Evolutionary conservation across 2,797 vertebrate genomes (phyloP), one percentile per base, ranked within the genome.

Genomic region (Chrosomus eos): DNA sequence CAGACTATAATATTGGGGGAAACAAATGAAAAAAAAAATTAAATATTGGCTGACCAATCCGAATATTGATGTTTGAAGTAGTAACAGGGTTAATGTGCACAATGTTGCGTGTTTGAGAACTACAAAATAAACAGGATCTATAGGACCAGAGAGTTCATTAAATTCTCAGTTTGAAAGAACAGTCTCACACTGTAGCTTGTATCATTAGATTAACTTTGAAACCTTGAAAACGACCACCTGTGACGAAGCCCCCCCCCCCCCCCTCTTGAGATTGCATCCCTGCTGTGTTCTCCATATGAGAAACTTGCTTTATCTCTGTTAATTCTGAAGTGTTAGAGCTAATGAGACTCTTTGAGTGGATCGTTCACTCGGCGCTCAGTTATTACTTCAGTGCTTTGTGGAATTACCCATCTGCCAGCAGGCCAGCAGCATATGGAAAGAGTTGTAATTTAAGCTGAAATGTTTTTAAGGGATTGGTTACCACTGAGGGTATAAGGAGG

Each of bases 371-470:
- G 10, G 36, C 45, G 67, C 77, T 85, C 75, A 81, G 73, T 87
- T 86, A 88, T 88, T 88, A 38, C 79, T 86, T 51, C 60, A 55
- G 55, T 84, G 19, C 87, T 81, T 81, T 86, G 82, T 64, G 62
- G 77, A 87, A 71, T 81, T 82, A 74, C 45, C 86, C 78, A 80
- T 84, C 85, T 88, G 89, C 76, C 53, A 62, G 43, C 64, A 76
- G 77, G 38, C 67, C 86, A 14, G 55, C 66, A 38, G 73, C 86
- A 89, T 87, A 82, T 88, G 85, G 85, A 87, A 77, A 72, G 10
- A 80, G 71, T 55, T 53, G 68, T 75, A 85, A 85, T 43, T 67
- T 85, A 79, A 84, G 38, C 48, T 68, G 70, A 60, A 82, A 78
- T 83, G 58, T 55, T 86, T 55, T 28, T 10, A 40, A 58, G 64